phyloP scores from a whole-genome alignment of 2,888 invertebrate species.

The Capitulum mitella region DNA sequence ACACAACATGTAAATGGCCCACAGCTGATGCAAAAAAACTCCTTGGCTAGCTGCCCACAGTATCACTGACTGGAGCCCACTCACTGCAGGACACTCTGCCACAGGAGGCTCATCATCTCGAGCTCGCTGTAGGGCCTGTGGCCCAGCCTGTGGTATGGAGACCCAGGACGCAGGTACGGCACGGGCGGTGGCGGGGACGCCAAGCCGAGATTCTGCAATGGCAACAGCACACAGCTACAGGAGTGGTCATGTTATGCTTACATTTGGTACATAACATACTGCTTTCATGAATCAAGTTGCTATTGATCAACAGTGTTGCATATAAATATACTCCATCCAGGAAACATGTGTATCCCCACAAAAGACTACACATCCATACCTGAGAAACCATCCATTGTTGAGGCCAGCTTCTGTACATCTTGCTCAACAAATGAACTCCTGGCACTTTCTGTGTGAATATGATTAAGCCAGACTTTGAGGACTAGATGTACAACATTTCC shows the following conservation, averaged over 20 bases:
- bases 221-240: too few relatives aligned
- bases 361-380: slow-evolving; percentile 1
- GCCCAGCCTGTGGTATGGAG: background rate
- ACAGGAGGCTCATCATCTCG: background rate
- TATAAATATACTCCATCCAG: too few relatives aligned
- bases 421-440: background rate
- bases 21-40: too few relatives aligned
- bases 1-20: too few relatives aligned
- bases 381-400: slow-evolving; percentile 12
- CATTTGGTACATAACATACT: too few relatives aligned
- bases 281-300: too few relatives aligned
- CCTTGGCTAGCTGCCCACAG: too few relatives aligned
- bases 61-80: too few relatives aligned
- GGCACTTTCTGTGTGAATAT: background rate
- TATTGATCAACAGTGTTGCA: too few relatives aligned
- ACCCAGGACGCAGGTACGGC: background rate
- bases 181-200: background rate
- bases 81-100: background rate
- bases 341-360: too few relatives aligned
- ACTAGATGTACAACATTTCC: background rate
- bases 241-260: too few relatives aligned
- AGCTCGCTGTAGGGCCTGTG: background rate
- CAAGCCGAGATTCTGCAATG: background rate
- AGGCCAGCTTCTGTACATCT: slow-evolving; percentile 2
- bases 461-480: background rate